Base-by-base conservation (phyloP, 1,140 invertebrate genomes). In the Caenorhabditis brenneri region DNA sequence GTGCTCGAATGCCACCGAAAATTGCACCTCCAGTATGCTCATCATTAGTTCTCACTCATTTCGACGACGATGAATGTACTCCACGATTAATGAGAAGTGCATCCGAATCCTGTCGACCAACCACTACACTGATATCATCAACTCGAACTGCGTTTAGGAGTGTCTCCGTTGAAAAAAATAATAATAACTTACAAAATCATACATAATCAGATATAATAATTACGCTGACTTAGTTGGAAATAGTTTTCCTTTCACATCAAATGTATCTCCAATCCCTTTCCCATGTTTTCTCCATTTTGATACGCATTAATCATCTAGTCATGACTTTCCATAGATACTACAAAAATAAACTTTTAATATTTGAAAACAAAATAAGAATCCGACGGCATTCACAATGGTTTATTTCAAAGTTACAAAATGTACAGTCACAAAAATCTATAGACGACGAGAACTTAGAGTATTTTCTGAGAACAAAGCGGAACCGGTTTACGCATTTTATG, bases 401-500 rank as follows among this genome's bases (percentile, higher is more conserved):
- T 74, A 74, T 46, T 74, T 74, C 36, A 24, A 74, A 10, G 1
- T 22, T 74, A 24, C 65, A 74, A 39, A 42, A 74, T 74, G 36
- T 74, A 74, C 65, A 74, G 65, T 74, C 65, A 74, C n/a, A 74
- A 29, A 55, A 55, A 74, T 42, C 65, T 74, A 74, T 19, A 42
- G 33, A 24, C 19, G 36, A 27, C 53, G 22, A 27, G 2, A n/a
- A 74, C 6, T 36, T 16, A n/a, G 49, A 27, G 48, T 51, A 2
- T 55, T 10, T 27, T 55, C 15, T 74, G 65, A 74, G 65, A 74
- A 42, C 36, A 24, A 74, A 39, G 65, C 65, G 15, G n/a, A 74
- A 74, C 65, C 65, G 65, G 65, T 74, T 74, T 24, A 42, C 65
- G 65, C 65, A 74, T 74, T 74, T 74, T 46, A 74, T 74, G 65